Evolutionary conservation across 2,888 invertebrate species (phyloP).

Genomic region (Oscheius sp.): DNA sequence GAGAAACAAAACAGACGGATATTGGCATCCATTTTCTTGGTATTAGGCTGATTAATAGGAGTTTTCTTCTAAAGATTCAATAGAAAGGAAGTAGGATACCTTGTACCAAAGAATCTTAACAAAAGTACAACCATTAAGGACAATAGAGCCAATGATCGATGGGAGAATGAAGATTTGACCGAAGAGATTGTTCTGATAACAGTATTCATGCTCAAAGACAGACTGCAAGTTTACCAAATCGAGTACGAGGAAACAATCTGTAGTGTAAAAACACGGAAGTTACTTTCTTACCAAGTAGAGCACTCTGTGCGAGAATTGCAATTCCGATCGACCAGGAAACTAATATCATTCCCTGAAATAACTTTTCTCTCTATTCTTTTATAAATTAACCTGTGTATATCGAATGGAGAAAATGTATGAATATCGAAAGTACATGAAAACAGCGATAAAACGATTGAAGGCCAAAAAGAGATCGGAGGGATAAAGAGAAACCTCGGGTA

Average conservation of each 20-base stretch:
- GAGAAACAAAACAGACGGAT: constrained; percentile 8
- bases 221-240: constrained; percentile 13
- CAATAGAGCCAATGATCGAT: neutral
- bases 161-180: constrained; percentile 23
- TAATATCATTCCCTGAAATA: constrained; percentile 4
- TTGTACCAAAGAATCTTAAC: too few species aligned
- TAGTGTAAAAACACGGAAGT: too few species aligned
- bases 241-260: constrained; percentile 8
- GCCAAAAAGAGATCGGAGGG: constrained; percentile 16
- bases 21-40: neutral
- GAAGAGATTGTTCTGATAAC: constrained; percentile 9
- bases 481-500: constrained; percentile 15
- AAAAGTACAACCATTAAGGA: constrained; percentile 3
- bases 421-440: constrained; percentile 1
- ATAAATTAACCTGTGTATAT: neutral
- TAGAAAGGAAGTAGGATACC: too few species aligned
- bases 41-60: too few species aligned
- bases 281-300: constrained; percentile 1
- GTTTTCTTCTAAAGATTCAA: too few species aligned
- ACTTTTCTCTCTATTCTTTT: neutral
- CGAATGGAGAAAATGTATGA: neutral
- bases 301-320: neutral
- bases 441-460: constrained; percentile 21
- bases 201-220: neutral
- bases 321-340: constrained; percentile 4